phyloP scores from a whole-genome alignment of 2,113 vertebrate species.

The Promerops cafer region DNA sequence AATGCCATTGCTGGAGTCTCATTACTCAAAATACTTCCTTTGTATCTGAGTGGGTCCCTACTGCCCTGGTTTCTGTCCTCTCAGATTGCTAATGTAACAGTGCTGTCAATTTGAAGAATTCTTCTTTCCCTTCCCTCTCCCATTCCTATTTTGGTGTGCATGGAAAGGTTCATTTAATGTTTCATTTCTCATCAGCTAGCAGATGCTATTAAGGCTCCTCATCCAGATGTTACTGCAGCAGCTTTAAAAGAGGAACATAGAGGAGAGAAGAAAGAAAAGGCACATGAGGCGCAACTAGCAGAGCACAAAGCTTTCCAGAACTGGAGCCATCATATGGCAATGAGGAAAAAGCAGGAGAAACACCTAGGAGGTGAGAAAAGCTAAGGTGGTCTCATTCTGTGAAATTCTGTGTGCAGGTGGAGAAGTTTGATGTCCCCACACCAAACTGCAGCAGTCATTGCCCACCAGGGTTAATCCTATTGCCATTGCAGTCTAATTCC shows the following conservation, averaged over 20 bases:
- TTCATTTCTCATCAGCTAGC: conserved; percentile 67
- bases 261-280: neutral
- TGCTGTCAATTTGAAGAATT: neutral
- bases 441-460: neutral
- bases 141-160: neutral
- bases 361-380: conserved; percentile 77
- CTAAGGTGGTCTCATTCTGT: neutral
- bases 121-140: neutral
- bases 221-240: neutral
- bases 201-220: conserved; percentile 47
- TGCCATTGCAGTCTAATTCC: neutral
- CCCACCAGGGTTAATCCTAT: neutral
- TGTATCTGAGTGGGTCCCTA: neutral
- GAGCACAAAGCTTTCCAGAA: conserved; percentile 80
- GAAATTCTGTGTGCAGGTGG: neutral
- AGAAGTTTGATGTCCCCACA: neutral
- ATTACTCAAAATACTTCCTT: neutral
- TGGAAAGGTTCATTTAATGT: neutral
- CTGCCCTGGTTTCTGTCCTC: neutral
- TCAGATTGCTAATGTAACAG: neutral
- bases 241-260: neutral
- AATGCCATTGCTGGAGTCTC: neutral
- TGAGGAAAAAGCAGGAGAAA: conserved; percentile 78
- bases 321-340: conserved; percentile 77
- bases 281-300: neutral